Percentiles rank a stretch among this genome's conserved stretches.
Conservation (phyloP, 2,797 vertebrate genomes). For the Neosilurus hyrtlii region DNA sequence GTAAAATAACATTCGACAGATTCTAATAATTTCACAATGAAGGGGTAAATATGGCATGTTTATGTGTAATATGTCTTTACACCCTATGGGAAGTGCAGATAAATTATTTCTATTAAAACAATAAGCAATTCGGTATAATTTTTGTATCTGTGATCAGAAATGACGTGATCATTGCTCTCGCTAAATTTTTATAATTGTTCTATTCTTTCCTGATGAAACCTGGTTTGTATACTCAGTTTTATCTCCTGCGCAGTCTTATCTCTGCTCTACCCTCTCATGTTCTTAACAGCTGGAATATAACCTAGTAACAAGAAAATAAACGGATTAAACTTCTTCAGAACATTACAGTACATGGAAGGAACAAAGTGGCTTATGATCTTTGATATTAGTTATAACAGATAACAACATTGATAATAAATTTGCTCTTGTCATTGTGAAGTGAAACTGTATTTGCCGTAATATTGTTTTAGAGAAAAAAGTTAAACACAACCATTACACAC, state of each 20-base stretch:
- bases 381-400: conserved; percentile 55
- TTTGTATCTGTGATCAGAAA: background rate
- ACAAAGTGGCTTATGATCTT: conserved; percentile 25
- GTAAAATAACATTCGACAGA: background rate
- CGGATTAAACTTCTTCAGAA: conserved; percentile 41
- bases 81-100: background rate
- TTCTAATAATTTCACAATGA: background rate
- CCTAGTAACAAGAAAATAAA: conserved; percentile 7
- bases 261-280: conserved; percentile 41
- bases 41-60: background rate
- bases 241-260: background rate
- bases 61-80: background rate
- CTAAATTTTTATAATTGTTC: background rate
- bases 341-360: conserved; percentile 34
- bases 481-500: background rate
- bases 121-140: background rate
- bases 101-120: conserved; percentile 1
- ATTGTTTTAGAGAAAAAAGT: background rate
- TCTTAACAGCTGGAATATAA: conserved; percentile 53
- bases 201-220: background rate
- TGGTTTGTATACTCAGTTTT: background rate
- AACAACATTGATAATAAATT: conserved; percentile 38
- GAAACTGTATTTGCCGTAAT: background rate
- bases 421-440: background rate
- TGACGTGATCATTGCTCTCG: background rate